Base-by-base conservation (phyloP, 2,113 vertebrate species). In the Cochlearius cochlearius region DNA sequence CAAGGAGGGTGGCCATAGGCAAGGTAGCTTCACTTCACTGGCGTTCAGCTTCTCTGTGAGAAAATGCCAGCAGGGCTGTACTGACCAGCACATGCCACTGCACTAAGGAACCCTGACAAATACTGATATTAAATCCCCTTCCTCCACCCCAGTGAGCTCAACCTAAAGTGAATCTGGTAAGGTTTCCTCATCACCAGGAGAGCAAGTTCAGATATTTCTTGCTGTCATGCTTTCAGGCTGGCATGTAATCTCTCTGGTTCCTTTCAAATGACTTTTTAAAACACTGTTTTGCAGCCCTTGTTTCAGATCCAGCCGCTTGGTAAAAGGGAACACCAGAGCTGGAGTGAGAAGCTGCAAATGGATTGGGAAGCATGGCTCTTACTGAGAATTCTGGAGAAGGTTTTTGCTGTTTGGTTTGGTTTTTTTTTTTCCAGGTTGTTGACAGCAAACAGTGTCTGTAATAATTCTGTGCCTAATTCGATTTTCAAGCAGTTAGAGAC, bases 381-480 rank as follows among this genome's bases (percentile, higher is more conserved):
- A 55, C 21, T 68, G 36, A 90, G 50, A 50, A 69, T 79, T 68
- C 38, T 27, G 47, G 26, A 86, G 25, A 91, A 84, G 39, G 14
- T 0, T 72, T 78, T 74, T 85, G 53, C 39, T 78, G 12, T 50
- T 49, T 90, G 21, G 41, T 43, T 43, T 43, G 50, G 26, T 9
- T 55, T 32, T 38, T 22, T n/a, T 25, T n/a, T 20, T 29, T 12
- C 6, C 39, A 73, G 13, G 32, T 64, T 95, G 56, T 86, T 94
- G 94, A 91, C 64, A 92, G 68, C 39, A 89, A 94, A 76, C 30
- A 78, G 49, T 69, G 39, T 72, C 94, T 95, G 58, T 56, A 92
- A 79, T 84, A 95, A 94, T 87, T 96, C 88, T 91, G 56, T 66
- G 43, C 52, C 69, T 96, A 96, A 94, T 96, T 91, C 94, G 76